phyloP scores from a whole-genome alignment of 53 echinoderm and acorn worm species.

The Crossaster papposus region DNA sequence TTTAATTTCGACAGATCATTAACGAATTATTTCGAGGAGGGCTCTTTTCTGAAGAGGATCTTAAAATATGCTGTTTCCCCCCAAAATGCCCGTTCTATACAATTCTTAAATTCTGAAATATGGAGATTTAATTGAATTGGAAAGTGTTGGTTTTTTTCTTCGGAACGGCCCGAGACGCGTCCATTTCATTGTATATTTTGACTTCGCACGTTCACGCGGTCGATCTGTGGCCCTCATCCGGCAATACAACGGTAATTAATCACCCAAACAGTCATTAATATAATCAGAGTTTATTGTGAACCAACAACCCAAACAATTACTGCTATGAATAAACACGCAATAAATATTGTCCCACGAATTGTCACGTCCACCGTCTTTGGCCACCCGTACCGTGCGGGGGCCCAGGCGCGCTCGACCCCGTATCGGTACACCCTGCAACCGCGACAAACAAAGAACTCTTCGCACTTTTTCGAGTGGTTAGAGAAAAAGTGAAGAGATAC shows the following conservation, averaged over 20 bases:
- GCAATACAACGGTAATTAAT: conserved; percentile 29
- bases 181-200: neutral
- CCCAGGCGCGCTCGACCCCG: neutral
- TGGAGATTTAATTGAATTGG: neutral
- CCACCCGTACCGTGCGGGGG: neutral
- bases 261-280: conserved; percentile 16
- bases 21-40: too few relatives aligned
- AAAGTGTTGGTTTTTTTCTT: neutral
- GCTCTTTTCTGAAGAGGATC: too few relatives aligned
- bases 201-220: neutral
- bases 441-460: conserved; percentile 15
- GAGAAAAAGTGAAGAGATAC: too few relatives aligned
- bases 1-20: too few relatives aligned
- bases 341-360: too few relatives aligned
- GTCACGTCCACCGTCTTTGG: neutral
- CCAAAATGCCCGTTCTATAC: too few relatives aligned
- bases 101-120: neutral
- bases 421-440: neutral
- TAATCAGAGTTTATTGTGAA: conserved; percentile 17
- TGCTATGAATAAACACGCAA: neutral
- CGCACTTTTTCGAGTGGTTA: conserved; percentile 10
- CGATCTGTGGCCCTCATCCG: neutral
- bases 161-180: neutral
- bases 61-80: too few relatives aligned
- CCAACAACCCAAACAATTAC: neutral